Conservation (phyloP, 1,140 invertebrate genomes). For the Eumaeus atala region DNA sequence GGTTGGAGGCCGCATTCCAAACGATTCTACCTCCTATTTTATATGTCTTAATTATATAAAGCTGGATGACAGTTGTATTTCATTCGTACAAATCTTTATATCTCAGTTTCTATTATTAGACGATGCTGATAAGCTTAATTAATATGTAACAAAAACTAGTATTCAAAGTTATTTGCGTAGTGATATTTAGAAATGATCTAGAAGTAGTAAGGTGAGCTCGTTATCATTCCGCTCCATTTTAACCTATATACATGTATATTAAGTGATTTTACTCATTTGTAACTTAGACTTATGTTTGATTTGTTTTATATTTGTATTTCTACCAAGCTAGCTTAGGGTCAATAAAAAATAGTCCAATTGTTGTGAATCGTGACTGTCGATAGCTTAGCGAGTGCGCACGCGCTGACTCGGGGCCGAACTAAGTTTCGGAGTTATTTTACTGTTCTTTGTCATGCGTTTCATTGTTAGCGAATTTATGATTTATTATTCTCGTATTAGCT, state of each 20-base stretch:
- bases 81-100: too few relatives aligned
- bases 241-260: neutral
- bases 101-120: too few relatives aligned
- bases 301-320: neutral
- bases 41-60: too few relatives aligned
- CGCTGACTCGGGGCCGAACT: constrained; percentile 47
- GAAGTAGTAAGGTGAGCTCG: neutral
- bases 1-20: too few relatives aligned
- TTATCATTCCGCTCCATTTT: constrained; percentile 4
- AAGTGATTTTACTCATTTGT: neutral
- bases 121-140: too few relatives aligned
- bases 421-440: constrained; percentile 44
- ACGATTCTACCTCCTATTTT: too few relatives aligned
- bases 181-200: neutral
- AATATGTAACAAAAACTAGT: too few relatives aligned
- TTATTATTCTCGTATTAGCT: constrained; percentile 44
- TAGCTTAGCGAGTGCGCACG: constrained; percentile 50
- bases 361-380: constrained; percentile 50
- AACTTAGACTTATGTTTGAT: too few relatives aligned
- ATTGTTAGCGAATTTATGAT: constrained; percentile 62
- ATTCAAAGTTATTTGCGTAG: neutral
- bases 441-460: constrained; percentile 50
- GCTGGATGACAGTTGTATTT: too few relatives aligned
- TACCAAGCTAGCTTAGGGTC: constrained; percentile 33
- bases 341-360: constrained; percentile 48